A percentile compares a stretch with the other conserved stretches of the same genome.
phyloP scores from a whole-genome alignment of 2,888 invertebrate species.

The Morinoia aosen region DNA sequence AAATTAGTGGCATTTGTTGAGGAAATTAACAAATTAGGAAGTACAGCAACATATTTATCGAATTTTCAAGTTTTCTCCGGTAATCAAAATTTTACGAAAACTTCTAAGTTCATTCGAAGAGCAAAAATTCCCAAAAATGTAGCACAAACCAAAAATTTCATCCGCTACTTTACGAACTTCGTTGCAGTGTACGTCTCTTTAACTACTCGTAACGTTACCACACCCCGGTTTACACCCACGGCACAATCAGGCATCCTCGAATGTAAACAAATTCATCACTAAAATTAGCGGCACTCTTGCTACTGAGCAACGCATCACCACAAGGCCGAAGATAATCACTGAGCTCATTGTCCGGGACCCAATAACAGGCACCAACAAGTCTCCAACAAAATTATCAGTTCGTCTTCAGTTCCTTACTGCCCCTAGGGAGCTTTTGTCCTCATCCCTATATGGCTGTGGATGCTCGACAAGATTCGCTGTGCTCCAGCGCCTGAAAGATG shows the following conservation, averaged over 20 bases:
- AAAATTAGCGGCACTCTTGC: neutral
- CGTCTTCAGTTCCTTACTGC: neutral
- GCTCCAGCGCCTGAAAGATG: neutral
- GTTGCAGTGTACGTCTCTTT: neutral
- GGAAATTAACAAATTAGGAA: too few species aligned
- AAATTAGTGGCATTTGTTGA: too few species aligned
- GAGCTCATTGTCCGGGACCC: neutral
- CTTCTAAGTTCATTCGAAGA: too few species aligned
- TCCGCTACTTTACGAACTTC: too few species aligned
- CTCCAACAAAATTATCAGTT: neutral
- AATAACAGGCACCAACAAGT: neutral
- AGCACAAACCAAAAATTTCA: too few species aligned
- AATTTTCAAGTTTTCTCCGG: too few species aligned
- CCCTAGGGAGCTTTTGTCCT: neutral
- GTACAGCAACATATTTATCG: too few species aligned
- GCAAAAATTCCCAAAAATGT: too few species aligned
- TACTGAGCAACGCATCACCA: neutral
- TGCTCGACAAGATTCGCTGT: neutral
- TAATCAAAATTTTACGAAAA: too few species aligned
- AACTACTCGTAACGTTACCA: neutral
- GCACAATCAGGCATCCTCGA: neutral
- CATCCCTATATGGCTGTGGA: neutral
- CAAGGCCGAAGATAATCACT: neutral
- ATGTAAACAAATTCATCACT: neutral
- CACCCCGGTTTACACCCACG: too few species aligned